Conservation (phyloP, 2,888 invertebrate genomes). For the Bruchidius siliquastri region DNA sequence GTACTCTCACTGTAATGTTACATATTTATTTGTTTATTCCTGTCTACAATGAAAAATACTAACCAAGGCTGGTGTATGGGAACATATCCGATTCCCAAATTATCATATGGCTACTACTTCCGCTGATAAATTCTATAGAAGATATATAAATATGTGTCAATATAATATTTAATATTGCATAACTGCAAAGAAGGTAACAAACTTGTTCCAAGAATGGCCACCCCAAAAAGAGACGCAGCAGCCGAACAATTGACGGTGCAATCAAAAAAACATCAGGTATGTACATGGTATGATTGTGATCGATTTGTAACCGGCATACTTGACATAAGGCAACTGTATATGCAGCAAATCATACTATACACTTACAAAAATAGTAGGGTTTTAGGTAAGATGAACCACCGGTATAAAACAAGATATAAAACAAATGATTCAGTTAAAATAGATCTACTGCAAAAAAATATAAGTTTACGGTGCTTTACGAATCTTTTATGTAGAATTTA, state of each 20-base stretch:
- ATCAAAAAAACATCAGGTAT: slow-evolving; percentile 35
- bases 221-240: slow-evolving; percentile 29
- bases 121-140: neutral
- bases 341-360: too few relatives aligned
- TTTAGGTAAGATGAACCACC: too few relatives aligned
- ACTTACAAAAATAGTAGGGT: too few relatives aligned
- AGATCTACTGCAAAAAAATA: too few relatives aligned
- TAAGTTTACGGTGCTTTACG: too few relatives aligned
- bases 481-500: too few relatives aligned
- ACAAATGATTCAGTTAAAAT: too few relatives aligned
- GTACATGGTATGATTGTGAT: slow-evolving; percentile 3
- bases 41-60: neutral
- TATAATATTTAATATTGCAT: neutral
- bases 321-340: too few relatives aligned
- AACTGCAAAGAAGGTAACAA: neutral
- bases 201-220: slow-evolving; percentile 12
- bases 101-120: neutral
- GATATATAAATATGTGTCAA: neutral
- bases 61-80: neutral
- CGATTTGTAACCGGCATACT: too few relatives aligned
- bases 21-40: neutral
- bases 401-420: too few relatives aligned
- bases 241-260: slow-evolving; percentile 38
- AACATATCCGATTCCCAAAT: neutral
- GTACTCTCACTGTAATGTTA: too few relatives aligned